These are phyloP conservation scores for Boleophthalmus pectinirostris DNA, from an alignment of 2,113 vertebrate species.

Conservation along the genomic window DNA sequence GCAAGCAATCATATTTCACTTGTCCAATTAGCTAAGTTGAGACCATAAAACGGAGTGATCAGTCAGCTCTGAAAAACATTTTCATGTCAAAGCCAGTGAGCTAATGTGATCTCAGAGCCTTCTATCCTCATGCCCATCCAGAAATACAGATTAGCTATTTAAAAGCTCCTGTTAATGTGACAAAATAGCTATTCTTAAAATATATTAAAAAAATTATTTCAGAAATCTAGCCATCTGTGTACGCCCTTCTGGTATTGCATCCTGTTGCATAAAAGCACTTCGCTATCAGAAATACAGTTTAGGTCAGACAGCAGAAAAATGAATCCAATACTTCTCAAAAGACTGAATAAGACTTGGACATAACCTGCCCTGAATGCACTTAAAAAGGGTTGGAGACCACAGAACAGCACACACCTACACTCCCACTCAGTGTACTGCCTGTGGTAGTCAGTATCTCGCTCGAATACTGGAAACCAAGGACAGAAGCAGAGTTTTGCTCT, in stretches of 20 bases:
- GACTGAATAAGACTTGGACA: slow-evolving; percentile 5
- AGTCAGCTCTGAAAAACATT: background rate
- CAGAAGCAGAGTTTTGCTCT: background rate
- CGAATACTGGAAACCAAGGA: slow-evolving; percentile 26
- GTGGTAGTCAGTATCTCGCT: slow-evolving; percentile 31
- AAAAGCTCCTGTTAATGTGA: background rate
- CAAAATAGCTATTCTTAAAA: background rate
- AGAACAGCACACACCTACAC: slow-evolving; percentile 12
- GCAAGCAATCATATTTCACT: slow-evolving; percentile 25
- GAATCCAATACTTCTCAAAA: slow-evolving; percentile 22
- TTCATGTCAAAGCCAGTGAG: background rate
- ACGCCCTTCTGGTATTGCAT: slow-evolving; percentile 10
- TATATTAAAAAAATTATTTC: slow-evolving; percentile 14
- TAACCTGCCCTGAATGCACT: slow-evolving; percentile 15
- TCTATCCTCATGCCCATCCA: background rate
- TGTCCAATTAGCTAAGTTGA: slow-evolving; percentile 38
- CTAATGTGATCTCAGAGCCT: background rate
- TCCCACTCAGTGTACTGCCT: slow-evolving; percentile 1
- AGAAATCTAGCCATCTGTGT: background rate
- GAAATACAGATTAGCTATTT: background rate
- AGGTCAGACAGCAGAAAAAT: slow-evolving; percentile 25
- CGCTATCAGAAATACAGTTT: slow-evolving; percentile 4
- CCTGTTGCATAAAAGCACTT: slow-evolving; percentile 23
- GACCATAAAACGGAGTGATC: background rate
- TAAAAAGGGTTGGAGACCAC: slow-evolving; percentile 1